Base-by-base conservation (phyloP, 2,888 invertebrate species). In the Xestia sexstrigata region DNA sequence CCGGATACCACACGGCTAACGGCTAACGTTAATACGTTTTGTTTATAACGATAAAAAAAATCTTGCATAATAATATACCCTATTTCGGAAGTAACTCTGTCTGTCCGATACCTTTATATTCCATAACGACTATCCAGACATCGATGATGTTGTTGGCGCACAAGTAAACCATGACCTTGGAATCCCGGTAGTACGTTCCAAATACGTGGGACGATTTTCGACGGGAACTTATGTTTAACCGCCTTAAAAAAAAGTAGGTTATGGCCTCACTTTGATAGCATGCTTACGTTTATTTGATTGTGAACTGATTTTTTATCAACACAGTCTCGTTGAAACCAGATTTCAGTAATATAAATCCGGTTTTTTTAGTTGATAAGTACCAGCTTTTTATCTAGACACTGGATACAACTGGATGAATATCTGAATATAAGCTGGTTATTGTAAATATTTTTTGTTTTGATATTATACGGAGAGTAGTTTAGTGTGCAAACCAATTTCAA, bases 371-470 rank as follows among this genome's bases (percentile, higher is more conserved):
- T 39, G 30, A 60, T 42, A n/a, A n/a, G n/a, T n/a, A 49, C 42
- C 49, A 26, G 47, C 8, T 67, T 65, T 60, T 79, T 79, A 82
- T 83, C 69, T n/a, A 4, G 0, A 49, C 2, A 39, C 84, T 67
- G 70, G 69, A 52, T 60, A 62, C 65, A 65, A 60, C 73, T 73
- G 82, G 73, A 70, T 75, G 60, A 47, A 71, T 83, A 81, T 72
- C 62, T 45, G 35, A 20, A 62, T 62, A 39, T 60, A 23, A 17
- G 6, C 20, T 15, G 71, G 71, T 78, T 13, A 63, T 9, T 73
- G 83, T 81, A 69, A 78, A 78, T 76, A 70, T 66, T 65, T 65
- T 72, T 84, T 49, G n/a, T 58, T 83, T 52, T 62, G 0, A 60
- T 62, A 17, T 70, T 26, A 13, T 20, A 62, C 30, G 11, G 9